These are phyloP conservation scores for Anoura caudifer DNA, from an alignment of 2,113 vertebrate species.

Conservation along the genomic window DNA sequence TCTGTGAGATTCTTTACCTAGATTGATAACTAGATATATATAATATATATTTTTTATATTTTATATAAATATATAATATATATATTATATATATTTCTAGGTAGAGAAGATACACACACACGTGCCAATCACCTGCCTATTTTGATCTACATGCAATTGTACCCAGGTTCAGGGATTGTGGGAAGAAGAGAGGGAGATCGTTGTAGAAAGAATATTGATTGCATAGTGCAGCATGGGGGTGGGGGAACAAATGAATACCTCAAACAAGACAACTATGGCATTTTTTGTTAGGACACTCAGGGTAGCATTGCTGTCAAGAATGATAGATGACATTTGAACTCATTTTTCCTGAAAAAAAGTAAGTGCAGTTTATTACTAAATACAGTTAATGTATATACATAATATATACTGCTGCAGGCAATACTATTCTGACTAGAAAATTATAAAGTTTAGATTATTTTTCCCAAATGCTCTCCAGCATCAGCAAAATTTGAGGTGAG, in stretches of 20 bases:
- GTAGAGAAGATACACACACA: no score
- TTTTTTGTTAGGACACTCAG: neutral
- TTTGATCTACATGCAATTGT: neutral
- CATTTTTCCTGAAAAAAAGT: neutral
- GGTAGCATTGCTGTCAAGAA: neutral
- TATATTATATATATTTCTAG: neutral
- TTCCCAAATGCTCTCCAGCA: neutral
- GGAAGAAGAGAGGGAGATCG: neutral
- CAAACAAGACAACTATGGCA: neutral
- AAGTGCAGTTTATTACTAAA: neutral
- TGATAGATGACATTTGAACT: neutral
- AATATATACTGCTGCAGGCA: neutral
- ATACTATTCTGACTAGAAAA: neutral
- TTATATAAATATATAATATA: no score
- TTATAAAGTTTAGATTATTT: slow-evolving; percentile 22
- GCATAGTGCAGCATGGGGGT: neutral
- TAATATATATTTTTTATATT: no score
- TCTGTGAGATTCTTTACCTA: neutral
- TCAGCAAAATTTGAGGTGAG: neutral
- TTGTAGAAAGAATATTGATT: neutral
- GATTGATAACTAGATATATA: neutral
- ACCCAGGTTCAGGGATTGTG: neutral
- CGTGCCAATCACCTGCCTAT: neutral
- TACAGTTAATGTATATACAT: neutral
- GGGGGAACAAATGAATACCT: neutral